Conservation (phyloP, 2,113 vertebrate species). For the Sceloporus undulatus region DNA sequence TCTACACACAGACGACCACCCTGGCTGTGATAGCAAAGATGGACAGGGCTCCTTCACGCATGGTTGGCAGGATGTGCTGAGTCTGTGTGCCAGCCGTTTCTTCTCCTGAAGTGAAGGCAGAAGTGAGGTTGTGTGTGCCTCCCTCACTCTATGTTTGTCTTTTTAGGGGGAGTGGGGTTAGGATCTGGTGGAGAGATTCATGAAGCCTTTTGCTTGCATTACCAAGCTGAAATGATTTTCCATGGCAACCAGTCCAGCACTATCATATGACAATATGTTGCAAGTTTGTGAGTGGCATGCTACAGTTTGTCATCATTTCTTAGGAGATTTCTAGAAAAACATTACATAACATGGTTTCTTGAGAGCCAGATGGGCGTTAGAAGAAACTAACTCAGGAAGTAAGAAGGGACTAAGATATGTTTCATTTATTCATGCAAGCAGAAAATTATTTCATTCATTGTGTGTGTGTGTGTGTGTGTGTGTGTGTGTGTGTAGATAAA, state of each 20-base stretch:
- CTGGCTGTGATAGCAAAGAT: constrained; percentile 67
- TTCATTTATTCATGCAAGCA: not conserved
- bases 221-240: not conserved
- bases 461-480: not conserved
- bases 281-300: not conserved
- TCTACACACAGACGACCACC: constrained; percentile 78
- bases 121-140: not conserved
- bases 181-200: not conserved
- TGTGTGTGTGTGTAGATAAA: too few relatives aligned
- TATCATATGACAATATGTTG: not conserved
- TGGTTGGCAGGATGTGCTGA: constrained; percentile 31
- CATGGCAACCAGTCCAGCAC: rapidly evolving
- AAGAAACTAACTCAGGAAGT: not conserved
- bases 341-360: not conserved
- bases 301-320: not conserved
- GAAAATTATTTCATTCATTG: not conserved
- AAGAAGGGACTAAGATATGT: not conserved
- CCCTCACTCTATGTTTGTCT: not conserved
- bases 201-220: not conserved
- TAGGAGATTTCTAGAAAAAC: not conserved
- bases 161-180: too few relatives aligned
- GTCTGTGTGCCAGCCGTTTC: constrained; percentile 36
- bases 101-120: not conserved
- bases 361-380: not conserved
- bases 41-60: constrained; percentile 49